Conservation (phyloP, 2,888 invertebrate species). For the Hypomecis atomaria region DNA sequence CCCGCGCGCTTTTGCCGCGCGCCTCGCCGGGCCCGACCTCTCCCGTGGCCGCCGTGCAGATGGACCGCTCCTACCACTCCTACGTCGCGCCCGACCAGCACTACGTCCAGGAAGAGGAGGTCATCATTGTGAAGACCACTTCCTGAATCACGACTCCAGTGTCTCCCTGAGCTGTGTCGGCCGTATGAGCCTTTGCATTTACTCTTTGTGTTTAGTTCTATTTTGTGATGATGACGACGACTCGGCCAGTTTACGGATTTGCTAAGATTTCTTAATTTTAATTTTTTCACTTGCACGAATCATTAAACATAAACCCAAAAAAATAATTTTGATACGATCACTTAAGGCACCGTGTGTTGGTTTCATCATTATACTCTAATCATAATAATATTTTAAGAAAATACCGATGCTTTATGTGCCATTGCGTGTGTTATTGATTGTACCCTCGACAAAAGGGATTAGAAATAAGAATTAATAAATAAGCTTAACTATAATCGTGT, state of each 20-base stretch:
- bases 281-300: constrained; percentile 66
- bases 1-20: constrained; percentile 70
- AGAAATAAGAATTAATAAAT: constrained; percentile 49
- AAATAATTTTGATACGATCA: constrained; percentile 58
- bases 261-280: constrained; percentile 25
- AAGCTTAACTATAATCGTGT: constrained; percentile 27
- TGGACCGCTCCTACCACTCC: constrained; percentile 70
- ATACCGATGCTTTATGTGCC: constrained; percentile 79
- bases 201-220: constrained; percentile 41
- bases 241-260: constrained; percentile 70
- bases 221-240: constrained; percentile 56
- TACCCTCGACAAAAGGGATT: constrained; percentile 48
- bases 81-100: constrained; percentile 71
- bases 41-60: constrained; percentile 64
- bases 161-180: constrained; percentile 27
- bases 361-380: constrained; percentile 42
- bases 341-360: constrained; percentile 58
- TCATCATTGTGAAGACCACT: constrained; percentile 70
- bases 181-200: constrained; percentile 39
- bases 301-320: constrained; percentile 60
- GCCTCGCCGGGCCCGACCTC: constrained; percentile 71
- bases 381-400: constrained; percentile 54
- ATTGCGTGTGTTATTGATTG: constrained; percentile 59
- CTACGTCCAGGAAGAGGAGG: constrained; percentile 75
- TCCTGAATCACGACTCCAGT: constrained; percentile 32